These are phyloP conservation scores for Oceanites oceanicus DNA, from an alignment of 2,113 vertebrate genomes.

Conservation along the genomic window DNA sequence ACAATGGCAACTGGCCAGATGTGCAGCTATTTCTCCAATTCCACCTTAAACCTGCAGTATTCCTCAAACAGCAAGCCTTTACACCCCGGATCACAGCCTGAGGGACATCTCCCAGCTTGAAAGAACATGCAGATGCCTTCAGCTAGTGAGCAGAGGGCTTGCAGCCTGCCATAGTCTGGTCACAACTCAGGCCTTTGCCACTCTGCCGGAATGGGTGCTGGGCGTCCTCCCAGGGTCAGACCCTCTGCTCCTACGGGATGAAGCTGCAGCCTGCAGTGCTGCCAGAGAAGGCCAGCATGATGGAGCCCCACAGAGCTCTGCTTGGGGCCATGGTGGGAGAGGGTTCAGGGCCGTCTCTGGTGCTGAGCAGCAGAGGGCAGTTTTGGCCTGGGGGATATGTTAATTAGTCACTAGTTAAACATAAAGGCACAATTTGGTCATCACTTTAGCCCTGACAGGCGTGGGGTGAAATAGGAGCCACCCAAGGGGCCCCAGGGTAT, in stretches of 20 bases:
- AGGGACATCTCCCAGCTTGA: background rate
- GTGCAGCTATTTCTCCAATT: background rate
- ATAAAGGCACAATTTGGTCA: background rate
- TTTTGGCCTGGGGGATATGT: background rate
- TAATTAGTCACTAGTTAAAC: background rate
- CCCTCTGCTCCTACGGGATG: background rate
- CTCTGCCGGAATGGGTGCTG: too few relatives aligned
- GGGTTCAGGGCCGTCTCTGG: background rate
- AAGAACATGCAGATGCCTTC: background rate
- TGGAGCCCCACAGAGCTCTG: background rate
- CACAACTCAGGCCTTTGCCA: background rate
- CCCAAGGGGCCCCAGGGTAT: rapidly evolving
- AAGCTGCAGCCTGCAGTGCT: background rate
- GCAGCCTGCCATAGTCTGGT: rapidly evolving
- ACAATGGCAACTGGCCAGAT: background rate
- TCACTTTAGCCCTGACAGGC: background rate
- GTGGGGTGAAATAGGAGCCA: background rate
- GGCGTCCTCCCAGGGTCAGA: background rate
- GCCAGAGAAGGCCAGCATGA: background rate
- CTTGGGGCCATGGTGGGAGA: rapidly evolving
- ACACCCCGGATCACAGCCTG: background rate
- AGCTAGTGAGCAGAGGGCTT: background rate
- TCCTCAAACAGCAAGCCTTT: background rate
- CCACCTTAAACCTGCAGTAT: background rate
- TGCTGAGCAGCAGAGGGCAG: background rate